Conservation (phyloP, 2,797 vertebrate species). For the Ciconia nigra region DNA sequence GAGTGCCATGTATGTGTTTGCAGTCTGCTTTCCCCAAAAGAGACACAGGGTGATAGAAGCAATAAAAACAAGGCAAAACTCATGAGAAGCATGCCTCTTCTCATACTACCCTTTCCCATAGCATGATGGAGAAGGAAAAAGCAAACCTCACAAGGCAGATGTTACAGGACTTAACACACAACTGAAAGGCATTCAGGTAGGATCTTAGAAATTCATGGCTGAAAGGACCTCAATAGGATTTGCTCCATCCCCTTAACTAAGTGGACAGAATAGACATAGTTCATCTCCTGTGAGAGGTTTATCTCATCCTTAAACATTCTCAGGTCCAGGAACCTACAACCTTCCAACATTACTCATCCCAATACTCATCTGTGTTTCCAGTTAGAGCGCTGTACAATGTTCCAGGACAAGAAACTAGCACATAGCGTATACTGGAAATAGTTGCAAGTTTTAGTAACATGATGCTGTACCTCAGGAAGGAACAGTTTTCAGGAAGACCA, state of each 20-base stretch:
- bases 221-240: not conserved
- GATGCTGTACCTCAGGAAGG: not conserved
- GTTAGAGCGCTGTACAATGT: not conserved
- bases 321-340: not conserved
- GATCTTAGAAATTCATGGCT: not conserved
- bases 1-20: not conserved
- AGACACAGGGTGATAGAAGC: not conserved
- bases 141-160: not conserved
- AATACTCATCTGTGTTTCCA: not conserved
- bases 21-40: not conserved
- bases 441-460: not conserved
- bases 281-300: not conserved
- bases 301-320: not conserved
- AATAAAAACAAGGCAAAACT: conserved; percentile 7
- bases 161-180: not conserved
- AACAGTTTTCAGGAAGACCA: not conserved
- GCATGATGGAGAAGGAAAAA: not conserved
- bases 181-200: not conserved
- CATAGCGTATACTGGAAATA: not conserved
- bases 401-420: not conserved
- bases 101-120: not conserved
- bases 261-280: not conserved
- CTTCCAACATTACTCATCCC: not conserved
- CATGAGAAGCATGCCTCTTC: not conserved
- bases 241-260: not conserved